A percentile compares a stretch with the other conserved stretches of the same genome.
Conservation (phyloP, 2,113 vertebrate species). For the Takifugu flavidus region DNA sequence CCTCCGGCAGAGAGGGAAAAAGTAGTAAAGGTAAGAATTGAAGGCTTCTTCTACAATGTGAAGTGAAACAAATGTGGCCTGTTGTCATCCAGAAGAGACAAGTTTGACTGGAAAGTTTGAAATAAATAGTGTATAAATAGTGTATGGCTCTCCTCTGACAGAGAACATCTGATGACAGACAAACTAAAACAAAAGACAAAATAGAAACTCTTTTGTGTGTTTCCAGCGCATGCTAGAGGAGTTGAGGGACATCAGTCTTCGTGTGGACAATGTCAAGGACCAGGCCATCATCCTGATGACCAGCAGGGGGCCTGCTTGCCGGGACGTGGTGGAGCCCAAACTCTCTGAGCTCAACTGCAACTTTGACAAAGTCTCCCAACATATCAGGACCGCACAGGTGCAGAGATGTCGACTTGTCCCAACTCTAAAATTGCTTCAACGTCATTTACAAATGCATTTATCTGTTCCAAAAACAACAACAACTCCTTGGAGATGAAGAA, state of each 20-base stretch:
- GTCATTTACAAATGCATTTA: too few species aligned
- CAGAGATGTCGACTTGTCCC: not conserved
- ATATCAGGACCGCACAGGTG: conserved; percentile 88
- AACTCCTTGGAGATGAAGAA: too few species aligned
- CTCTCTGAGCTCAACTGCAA: conserved; percentile 89
- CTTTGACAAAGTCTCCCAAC: conserved; percentile 94
- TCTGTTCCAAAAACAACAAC: too few species aligned
- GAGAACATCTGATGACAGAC: not conserved
- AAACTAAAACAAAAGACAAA: not conserved
- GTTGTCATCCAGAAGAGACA: not conserved
- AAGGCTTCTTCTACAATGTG: not conserved
- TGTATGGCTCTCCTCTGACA: not conserved
- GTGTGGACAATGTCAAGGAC: conserved; percentile 87
- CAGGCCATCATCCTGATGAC: conserved; percentile 88
- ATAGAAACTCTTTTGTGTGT: conserved; percentile 5
- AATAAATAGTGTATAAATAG: not conserved
- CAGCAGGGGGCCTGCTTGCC: conserved; percentile 81
- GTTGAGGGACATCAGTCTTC: conserved; percentile 81
- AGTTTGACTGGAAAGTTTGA: not conserved
- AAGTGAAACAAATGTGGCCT: not conserved
- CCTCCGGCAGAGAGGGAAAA: conserved; percentile 81
- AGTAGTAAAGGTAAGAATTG: conserved; percentile 81
- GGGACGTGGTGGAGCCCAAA: conserved; percentile 90
- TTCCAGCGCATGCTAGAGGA: conserved; percentile 83
- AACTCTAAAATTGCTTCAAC: not conserved